Percentiles rank a stretch among this genome's conserved stretches.
Evolutionary conservation across 2,113 vertebrate genomes (phyloP).

Genomic region (Apistogramma diplotaenia): DNA sequence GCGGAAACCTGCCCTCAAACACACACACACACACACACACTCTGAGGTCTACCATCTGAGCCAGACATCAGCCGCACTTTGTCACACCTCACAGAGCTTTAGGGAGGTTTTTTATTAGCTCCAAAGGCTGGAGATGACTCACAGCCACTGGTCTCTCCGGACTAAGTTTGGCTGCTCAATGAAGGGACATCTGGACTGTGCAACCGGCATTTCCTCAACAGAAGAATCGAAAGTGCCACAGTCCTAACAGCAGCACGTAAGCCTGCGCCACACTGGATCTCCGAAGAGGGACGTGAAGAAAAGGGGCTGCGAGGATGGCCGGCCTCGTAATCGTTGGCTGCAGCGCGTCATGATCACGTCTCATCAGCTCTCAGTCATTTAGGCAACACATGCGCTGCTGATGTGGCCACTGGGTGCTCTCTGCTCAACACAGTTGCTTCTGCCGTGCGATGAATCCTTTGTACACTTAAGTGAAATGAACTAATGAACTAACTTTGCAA

Average conservation of each 20-base stretch:
- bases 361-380: conserved; percentile 19
- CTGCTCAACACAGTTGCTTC: neutral
- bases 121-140: conserved; percentile 55
- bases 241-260: neutral
- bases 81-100: conserved; percentile 53
- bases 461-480: neutral
- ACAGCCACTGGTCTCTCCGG: conserved; percentile 32
- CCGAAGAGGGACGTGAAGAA: neutral
- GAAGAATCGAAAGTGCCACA: conserved; percentile 16
- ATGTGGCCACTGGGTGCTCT: neutral
- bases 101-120: conserved; percentile 44
- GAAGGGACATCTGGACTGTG: conserved; percentile 41
- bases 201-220: neutral
- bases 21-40: neutral
- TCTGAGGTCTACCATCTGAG: conserved; percentile 28
- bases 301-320: neutral
- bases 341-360: neutral
- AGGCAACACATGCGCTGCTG: neutral
- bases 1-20: neutral
- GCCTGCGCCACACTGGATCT: neutral
- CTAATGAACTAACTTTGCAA: neutral
- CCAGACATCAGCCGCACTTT: conserved; percentile 53
- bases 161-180: conserved; percentile 11
- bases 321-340: conserved; percentile 12
- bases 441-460: neutral